Evolutionary conservation across 2,113 vertebrate genomes (phyloP).

Genomic region (Pleuronectes platessa): DNA sequence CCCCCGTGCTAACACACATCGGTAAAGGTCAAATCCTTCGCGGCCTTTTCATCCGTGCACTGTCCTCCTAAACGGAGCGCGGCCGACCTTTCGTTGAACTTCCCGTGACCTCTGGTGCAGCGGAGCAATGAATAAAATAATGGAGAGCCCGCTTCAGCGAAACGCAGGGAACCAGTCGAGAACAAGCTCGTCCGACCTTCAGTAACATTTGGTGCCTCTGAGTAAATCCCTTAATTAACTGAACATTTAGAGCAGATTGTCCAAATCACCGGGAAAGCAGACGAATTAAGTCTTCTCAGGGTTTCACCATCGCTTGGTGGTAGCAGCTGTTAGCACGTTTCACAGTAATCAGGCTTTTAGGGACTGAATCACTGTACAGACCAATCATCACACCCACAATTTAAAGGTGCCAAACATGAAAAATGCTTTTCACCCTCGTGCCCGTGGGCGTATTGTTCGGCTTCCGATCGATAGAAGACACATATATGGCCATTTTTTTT

Average conservation of each 20-base stretch:
- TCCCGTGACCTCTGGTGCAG: conserved; percentile 54
- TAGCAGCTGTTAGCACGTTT: conserved; percentile 8
- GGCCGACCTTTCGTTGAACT: conserved; percentile 70
- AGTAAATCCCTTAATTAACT: background rate
- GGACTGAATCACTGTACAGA: conserved; percentile 4
- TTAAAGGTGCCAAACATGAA: conserved; percentile 34
- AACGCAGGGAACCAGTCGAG: conserved; percentile 9
- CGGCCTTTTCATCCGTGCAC: conserved; percentile 58
- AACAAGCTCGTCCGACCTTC: conserved; percentile 8
- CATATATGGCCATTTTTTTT: background rate
- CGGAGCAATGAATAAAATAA: conserved; percentile 7
- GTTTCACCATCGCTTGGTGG: background rate
- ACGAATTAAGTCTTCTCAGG: background rate
- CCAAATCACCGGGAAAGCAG: background rate
- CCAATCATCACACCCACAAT: conserved; percentile 25
- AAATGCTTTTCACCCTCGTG: conserved; percentile 13
- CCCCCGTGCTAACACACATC: background rate
- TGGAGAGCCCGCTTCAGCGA: background rate
- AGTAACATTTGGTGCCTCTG: conserved; percentile 17
- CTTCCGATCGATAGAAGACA: conserved; percentile 8
- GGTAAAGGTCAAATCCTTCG: conserved; percentile 63
- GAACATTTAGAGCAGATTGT: background rate
- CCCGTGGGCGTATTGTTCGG: conserved; percentile 2
- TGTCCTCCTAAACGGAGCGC: conserved; percentile 49
- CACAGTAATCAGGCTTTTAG: conserved; percentile 16